phyloP scores from a whole-genome alignment of 2,113 vertebrate genomes.

The Phalacrocorax aristotelis region DNA sequence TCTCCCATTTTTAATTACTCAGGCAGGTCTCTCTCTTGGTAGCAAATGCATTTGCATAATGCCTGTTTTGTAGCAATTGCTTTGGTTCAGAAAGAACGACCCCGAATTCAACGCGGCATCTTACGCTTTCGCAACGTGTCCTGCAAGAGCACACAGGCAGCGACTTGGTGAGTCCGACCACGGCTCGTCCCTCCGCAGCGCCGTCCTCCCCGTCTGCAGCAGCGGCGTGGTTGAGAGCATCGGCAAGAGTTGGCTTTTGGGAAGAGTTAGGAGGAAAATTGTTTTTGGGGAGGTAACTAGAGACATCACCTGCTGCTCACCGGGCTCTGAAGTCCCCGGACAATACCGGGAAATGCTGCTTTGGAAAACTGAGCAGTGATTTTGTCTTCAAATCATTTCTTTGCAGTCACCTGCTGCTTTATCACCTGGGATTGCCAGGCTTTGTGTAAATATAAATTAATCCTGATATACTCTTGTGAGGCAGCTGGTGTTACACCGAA shows the following conservation, averaged over 20 bases:
- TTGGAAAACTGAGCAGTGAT: not conserved
- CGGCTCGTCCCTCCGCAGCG: not conserved
- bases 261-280: not conserved
- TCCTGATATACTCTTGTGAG: not conserved
- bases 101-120: rapidly evolving
- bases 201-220: not conserved
- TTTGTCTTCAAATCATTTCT: not conserved
- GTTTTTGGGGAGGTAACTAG: not conserved
- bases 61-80: not conserved
- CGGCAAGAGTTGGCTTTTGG: too few species aligned
- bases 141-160: not conserved
- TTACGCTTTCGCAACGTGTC: rapidly evolving
- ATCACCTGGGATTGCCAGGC: not conserved
- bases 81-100: not conserved
- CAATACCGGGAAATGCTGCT: not conserved
- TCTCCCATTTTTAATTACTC: not conserved
- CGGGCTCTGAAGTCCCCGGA: not conserved
- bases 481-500: not conserved
- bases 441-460: not conserved
- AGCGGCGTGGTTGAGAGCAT: rapidly evolving
- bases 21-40: not conserved
- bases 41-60: not conserved
- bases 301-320: not conserved
- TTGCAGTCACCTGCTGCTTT: not conserved
- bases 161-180: rapidly evolving